Evolutionary conservation across 2,113 vertebrate genomes (phyloP).

Genomic region (Athene noctua): DNA sequence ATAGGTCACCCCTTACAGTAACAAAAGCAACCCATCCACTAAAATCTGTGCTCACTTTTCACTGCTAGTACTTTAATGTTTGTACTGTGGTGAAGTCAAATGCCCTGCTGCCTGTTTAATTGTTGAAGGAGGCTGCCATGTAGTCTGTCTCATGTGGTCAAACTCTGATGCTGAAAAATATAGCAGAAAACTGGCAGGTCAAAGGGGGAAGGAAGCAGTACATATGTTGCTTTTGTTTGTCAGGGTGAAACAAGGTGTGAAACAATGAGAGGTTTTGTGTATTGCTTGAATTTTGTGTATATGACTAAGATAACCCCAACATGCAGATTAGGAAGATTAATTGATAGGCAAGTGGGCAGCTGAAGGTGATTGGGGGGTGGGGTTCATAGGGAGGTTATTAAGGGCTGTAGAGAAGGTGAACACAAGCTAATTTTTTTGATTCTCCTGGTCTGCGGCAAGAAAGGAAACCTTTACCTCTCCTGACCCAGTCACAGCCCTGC

Average conservation of each 20-base stretch:
- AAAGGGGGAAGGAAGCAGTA: not conserved
- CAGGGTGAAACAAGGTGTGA: not conserved
- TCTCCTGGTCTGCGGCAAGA: not conserved
- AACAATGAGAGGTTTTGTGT: not conserved
- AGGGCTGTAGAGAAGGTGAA: not conserved
- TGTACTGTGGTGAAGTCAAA: not conserved
- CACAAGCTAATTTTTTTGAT: not conserved
- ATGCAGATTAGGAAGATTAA: not conserved
- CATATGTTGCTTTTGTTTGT: not conserved
- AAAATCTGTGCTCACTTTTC: not conserved
- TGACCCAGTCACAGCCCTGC: not conserved
- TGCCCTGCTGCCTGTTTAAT: not conserved
- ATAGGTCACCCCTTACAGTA: not conserved
- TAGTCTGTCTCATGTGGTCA: not conserved
- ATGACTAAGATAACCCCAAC: not conserved
- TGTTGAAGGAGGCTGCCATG: not conserved
- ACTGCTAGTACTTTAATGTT: not conserved
- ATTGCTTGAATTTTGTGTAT: not conserved
- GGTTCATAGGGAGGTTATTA: not conserved
- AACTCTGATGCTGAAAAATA: not conserved
- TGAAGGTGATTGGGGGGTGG: not conserved
- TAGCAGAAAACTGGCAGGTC: not conserved
- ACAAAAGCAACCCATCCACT: not conserved
- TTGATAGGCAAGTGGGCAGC: not conserved
- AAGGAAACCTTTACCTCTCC: not conserved